Evolutionary conservation across 2,113 vertebrate species (phyloP).

Genomic region (Zosterops hypoxanthus): DNA sequence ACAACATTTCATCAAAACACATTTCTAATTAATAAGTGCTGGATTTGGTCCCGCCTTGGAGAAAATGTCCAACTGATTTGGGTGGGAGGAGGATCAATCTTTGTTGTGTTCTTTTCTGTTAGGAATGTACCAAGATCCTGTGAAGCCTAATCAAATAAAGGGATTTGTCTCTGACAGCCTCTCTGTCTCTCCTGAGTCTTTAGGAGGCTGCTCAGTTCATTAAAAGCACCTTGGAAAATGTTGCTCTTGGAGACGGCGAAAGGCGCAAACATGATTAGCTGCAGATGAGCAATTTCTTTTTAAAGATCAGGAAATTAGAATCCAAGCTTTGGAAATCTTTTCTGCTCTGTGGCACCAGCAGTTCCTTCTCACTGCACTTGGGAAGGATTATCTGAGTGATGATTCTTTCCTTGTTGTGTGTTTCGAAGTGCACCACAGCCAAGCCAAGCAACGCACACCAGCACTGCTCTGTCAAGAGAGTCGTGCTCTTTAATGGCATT

Average conservation of each 20-base stretch:
- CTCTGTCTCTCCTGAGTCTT: constrained; percentile 17
- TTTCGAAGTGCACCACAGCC: neutral
- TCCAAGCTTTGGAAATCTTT: neutral
- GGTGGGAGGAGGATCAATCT: constrained; percentile 5
- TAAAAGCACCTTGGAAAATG: constrained; percentile 34
- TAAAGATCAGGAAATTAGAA: constrained; percentile 4
- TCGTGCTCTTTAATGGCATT: neutral
- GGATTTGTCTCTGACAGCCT: constrained; percentile 9
- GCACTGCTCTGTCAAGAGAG: neutral
- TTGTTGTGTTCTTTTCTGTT: neutral
- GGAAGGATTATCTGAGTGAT: neutral
- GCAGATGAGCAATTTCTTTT: neutral
- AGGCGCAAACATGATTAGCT: neutral
- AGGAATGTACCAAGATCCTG: constrained; percentile 1
- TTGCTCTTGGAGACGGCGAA: constrained; percentile 10
- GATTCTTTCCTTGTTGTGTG: neutral
- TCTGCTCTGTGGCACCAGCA: neutral
- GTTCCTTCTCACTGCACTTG: neutral
- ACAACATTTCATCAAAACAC: neutral
- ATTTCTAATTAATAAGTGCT: constrained; percentile 17
- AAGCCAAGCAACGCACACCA: neutral
- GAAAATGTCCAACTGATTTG: neutral
- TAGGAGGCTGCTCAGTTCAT: neutral
- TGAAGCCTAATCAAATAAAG: neutral
- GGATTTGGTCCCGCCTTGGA: neutral